Base-by-base conservation (phyloP, 2,797 vertebrate species). In the Sebastes oblongus region DNA sequence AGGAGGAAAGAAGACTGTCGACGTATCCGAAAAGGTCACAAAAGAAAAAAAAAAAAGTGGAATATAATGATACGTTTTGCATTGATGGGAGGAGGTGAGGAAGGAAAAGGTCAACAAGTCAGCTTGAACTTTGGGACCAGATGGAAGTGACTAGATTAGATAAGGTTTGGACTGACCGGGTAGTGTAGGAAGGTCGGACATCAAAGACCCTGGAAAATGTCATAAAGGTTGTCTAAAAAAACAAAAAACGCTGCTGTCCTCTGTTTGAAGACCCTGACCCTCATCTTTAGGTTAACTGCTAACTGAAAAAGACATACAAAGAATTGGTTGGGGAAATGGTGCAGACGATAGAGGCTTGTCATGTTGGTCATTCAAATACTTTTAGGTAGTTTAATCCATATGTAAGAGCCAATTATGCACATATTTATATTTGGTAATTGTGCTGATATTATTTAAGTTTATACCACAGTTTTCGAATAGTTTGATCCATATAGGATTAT, bases 11-110 rank as follows among this genome's bases (percentile, higher is more conserved):
- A 65, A 46, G 39, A 29, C 22, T 65, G 39, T 72, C 52, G 7
- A 73, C 78, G 39, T 73, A 52, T 75, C 6, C n/a, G 32, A 42
- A 80, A 84, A 84, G 78, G 78, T 84, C 83, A 78, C 25, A 56
- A 27, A 29, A 62, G 67, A 76, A 18, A 69, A 71, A 81, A 3
- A 3, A 84, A 67, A 71, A 22, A 22, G 24, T 25, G 29, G 39
- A 62, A 64, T 46, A 34, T n/a, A 73, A 42, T 55, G 75, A 77
- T 59, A 67, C 14, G 55, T 75, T 88, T 89, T 84, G 75, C 27
- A 81, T 65, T 46, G 72, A 87, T 72, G 18, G 64, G 30, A 68
- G n/a, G 8, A 71, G 58, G 75, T 8, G n/a, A 72, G 8, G 20
- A 64, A 32, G 16, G 25, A 30, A 73, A 77, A 62, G 50, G 61